Evolutionary conservation across 2,888 invertebrate species (phyloP).

Genomic region (Nasonia oneida): DNA sequence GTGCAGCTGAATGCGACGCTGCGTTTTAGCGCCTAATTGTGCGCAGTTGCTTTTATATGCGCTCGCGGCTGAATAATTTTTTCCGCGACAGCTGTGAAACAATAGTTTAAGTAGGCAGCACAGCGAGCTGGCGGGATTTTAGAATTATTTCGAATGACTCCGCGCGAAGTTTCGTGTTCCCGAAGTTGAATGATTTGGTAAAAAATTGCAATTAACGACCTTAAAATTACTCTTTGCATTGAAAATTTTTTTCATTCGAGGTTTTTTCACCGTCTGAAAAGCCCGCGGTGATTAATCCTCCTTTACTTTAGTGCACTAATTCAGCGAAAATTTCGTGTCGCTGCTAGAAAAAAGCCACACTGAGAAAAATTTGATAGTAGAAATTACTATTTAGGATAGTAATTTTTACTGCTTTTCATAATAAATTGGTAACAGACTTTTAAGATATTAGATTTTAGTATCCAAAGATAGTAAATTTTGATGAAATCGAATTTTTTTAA

Average conservation of each 20-base stretch:
- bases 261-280: not conserved
- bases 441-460: too few species aligned
- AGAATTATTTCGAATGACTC: too few species aligned
- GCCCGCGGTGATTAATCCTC: not conserved
- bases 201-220: not conserved
- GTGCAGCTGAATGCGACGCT: not conserved
- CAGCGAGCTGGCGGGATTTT: not conserved
- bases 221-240: not conserved
- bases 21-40: too few species aligned
- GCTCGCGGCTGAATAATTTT: not conserved
- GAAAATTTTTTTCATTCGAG: not conserved
- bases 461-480: too few species aligned
- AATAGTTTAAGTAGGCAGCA: not conserved
- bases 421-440: too few species aligned
- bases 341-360: too few species aligned
- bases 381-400: too few species aligned
- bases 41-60: not conserved
- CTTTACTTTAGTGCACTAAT: not conserved
- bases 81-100: not conserved
- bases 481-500: too few species aligned
- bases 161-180: too few species aligned
- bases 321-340: not conserved
- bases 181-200: not conserved
- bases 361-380: too few species aligned
- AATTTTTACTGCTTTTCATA: too few species aligned